Evolutionary conservation across 2,113 vertebrate species (phyloP), one percentile per base, ranked within the genome.

Genomic region (Polypterus bichir): DNA sequence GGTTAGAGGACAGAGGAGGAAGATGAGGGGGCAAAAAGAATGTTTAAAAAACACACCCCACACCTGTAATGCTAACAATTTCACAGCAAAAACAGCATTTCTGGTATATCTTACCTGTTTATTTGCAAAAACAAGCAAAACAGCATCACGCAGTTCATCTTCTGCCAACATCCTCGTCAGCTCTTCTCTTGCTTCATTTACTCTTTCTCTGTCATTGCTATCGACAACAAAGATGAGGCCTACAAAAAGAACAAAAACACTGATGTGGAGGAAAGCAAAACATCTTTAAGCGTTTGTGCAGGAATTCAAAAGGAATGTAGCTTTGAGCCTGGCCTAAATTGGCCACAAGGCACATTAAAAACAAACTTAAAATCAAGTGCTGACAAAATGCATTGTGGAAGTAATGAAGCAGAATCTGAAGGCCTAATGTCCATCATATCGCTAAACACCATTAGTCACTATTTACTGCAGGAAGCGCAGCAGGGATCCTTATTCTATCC

Each of bases 211-310:
- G 67, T 91, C 89, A 7, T 89, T 92, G 62, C 88, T 92, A 71
- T 91, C 88, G 57, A 92, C 86, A 27, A 91, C 88, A 46, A 93
- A 92, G 69, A 92, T 90, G 52, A 92, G 74, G 61, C 87, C 88
- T 92, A 71, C 1, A 57, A 8, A 62, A 57, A 60, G 70, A 48
- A 66, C 3, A n/a, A 49, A 62, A 10, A 57, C 5, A 66, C 45
- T 27, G 27, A 27, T 27, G 27, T 27, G 27, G 2, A 27, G 27
- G 27, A 27, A 27, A 27, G 27, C 27, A 27, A 27, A 27, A 27
- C 27, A 27, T 27, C 27, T 27, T 27, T 27, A 27, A 27, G 27
- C 27, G 27, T 27, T 27, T 27, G 27, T 27, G 27, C 27, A 27
- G 27, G 27, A 27, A 27, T 27, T 27, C 27, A 27, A 27, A 27